Conservation (phyloP, 1,140 invertebrate genomes). For the Drosophila persimilis region DNA sequence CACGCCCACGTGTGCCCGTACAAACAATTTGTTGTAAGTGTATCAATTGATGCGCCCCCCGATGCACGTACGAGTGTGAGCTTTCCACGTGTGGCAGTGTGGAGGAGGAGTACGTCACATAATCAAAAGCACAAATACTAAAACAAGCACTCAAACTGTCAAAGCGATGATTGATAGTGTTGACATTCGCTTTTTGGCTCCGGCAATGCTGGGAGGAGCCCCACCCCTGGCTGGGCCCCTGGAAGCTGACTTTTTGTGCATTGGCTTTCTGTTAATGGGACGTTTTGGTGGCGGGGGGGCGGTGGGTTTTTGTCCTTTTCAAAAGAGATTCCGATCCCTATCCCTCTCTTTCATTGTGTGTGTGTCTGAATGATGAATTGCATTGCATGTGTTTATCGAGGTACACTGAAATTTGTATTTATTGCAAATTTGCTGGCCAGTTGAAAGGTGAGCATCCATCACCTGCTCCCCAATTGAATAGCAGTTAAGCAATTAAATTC, state of each 20-base stretch:
- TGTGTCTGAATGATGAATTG: constrained; percentile 74
- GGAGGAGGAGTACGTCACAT: constrained; percentile 54
- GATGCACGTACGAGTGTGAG: constrained; percentile 17
- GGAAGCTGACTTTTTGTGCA: constrained; percentile 64
- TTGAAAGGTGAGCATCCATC: constrained; percentile 67
- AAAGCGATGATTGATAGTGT: constrained; percentile 81
- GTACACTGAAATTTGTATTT: constrained; percentile 60
- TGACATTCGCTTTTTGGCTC: constrained; percentile 81
- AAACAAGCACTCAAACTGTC: constrained; percentile 82
- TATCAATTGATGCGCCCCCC: constrained; percentile 67
- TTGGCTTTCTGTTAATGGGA: constrained; percentile 75
- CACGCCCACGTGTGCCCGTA: constrained; percentile 53
- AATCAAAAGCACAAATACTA: constrained; percentile 82
- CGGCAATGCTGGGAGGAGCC: constrained; percentile 9
- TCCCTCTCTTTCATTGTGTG: neutral
- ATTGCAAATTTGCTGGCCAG: constrained; percentile 54
- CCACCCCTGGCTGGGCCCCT: constrained; percentile 19
- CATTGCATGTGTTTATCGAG: constrained; percentile 64
- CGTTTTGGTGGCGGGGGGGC: constrained; percentile 36
- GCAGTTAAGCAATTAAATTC: constrained; percentile 33
- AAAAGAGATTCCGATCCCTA: constrained; percentile 13
- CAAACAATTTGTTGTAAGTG: constrained; percentile 77
- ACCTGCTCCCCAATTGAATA: constrained; percentile 14
- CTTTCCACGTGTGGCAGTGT: constrained; percentile 7
- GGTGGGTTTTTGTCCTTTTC: constrained; percentile 35